Base-by-base conservation (phyloP, 1,140 invertebrate genomes). In the Drosophila jambulina region DNA sequence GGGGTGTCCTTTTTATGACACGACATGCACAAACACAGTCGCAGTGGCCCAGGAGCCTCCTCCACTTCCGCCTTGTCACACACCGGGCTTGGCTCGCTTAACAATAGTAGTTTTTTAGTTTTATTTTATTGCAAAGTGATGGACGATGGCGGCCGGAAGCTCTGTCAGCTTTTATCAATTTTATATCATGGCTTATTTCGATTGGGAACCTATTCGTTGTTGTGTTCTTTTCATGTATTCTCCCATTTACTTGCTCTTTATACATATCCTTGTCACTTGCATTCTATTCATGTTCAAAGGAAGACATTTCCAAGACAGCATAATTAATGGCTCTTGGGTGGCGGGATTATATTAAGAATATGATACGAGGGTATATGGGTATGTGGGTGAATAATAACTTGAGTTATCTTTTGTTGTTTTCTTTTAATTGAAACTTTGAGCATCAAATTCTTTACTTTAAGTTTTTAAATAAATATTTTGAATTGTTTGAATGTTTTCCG, bases 31-130 rank as follows among this genome's bases (percentile, higher is more conserved):
- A 27, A 23, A 45, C 45, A 57, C 49, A 34, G 32, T 2, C 27
- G 42, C n/a, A 49, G 19, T 46, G 23, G 12, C 23, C 17, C 43
- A 40, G 36, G 27, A 78, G 25, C 45, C 46, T 12, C 45, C 59
- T 81, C 40, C 68, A 71, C 46, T 75, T 82, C 63, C 80, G 38
- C 53, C n/a, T 42, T 78, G 45, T 51, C 61, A 29, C 23, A 29
- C 13, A 38, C 29, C 40, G 19, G n/a, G 4, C n/a, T 57, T 34
- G n/a, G n/a, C n/a, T 38, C 42, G 25, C n/a, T 53, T 46, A 49
- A 38, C 48, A 65, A 38, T 27, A 65, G 36, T n/a, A 21, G 21
- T 21, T 19, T 40, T 34, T 43, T 2, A 61, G 27, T 62, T 19
- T 43, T 19, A n/a, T 61, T 34, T 68, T 34, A 29, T 27, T 29